Base-by-base conservation (phyloP, 2,797 vertebrate genomes). In the Columba guinea region DNA sequence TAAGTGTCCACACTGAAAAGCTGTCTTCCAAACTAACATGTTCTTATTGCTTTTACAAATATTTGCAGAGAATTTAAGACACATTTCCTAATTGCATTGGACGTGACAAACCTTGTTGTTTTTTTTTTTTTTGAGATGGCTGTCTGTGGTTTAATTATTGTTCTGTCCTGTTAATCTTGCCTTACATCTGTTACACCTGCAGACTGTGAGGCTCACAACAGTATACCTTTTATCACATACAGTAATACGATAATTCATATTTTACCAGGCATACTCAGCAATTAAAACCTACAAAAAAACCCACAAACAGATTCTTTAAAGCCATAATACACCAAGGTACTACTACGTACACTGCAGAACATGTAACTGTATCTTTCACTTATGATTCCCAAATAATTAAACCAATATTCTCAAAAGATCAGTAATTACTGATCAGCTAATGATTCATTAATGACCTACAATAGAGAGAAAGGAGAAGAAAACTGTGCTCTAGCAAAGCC, bases 141-240 rank as follows among this genome's bases (percentile, higher is more conserved):
- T 97, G 97, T 78, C 94, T 97, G 85, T 95, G 78, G 83, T 97
- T 98, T 98, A 98, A 98, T 97, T 98, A 97, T 97, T 97, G 95
- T 96, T 97, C 96, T 95, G 93, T 97, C 95, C 94, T 96, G 96
- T 97, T 98, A 97, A 97, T 97, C 96, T 97, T 96, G 96, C 90
- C 95, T 98, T 97, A 96, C 95, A 97, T 97, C 96, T 95, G 93
- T 96, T 97, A 97, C 92, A 98, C 97, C 97, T 98, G 96, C 95
- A 98, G 95, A 89, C 41, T 88, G 90, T 11, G 48, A 96, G 94
- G 89, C 84, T 97, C 93, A 92, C 89, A 96, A 96, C 22, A 62
- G 68, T 75, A 89, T 81, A 96, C 49, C 95, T 97, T 97, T 97
- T 97, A 97, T 97, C 96, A 96, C 83, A 96, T 73, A 94, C 84